Evolutionary conservation across 1,140 invertebrate genomes (phyloP).

Genomic region (Pemphigus obesinymphae): DNA sequence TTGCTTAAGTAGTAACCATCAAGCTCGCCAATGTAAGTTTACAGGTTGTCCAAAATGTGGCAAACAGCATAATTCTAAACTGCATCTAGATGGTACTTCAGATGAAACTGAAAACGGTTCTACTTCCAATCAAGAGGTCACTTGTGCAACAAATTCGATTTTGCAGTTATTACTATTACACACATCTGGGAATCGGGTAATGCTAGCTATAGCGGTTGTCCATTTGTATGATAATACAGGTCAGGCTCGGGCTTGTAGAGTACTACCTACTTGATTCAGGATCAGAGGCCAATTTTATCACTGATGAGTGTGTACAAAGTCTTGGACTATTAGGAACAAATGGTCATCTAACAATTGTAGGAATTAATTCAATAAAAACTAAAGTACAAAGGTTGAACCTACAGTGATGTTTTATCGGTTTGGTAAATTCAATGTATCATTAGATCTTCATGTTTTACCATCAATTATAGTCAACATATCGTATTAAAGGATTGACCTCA

Average conservation of each 20-base stretch:
- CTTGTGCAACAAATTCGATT: background rate
- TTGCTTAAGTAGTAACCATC: background rate
- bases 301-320: background rate
- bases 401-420: too few species aligned
- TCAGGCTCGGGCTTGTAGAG: background rate
- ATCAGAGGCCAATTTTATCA: background rate
- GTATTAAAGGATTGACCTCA: too few species aligned
- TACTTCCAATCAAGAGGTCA: background rate
- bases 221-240: background rate
- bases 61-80: background rate
- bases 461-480: too few species aligned
- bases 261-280: background rate
- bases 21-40: background rate
- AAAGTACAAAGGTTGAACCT: too few species aligned
- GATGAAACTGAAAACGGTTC: background rate
- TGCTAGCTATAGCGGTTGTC: background rate
- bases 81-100: too few species aligned
- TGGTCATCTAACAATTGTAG: background rate
- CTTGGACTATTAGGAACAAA: background rate
- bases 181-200: background rate
- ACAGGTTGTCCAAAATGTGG: background rate
- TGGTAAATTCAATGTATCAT: too few species aligned
- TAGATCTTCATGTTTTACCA: too few species aligned
- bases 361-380: too few species aligned
- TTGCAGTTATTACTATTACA: background rate